Percentiles rank a stretch among this genome's conserved stretches.
Conservation (phyloP, 2,888 invertebrate species). For the Melangyna quadrimaculata region DNA sequence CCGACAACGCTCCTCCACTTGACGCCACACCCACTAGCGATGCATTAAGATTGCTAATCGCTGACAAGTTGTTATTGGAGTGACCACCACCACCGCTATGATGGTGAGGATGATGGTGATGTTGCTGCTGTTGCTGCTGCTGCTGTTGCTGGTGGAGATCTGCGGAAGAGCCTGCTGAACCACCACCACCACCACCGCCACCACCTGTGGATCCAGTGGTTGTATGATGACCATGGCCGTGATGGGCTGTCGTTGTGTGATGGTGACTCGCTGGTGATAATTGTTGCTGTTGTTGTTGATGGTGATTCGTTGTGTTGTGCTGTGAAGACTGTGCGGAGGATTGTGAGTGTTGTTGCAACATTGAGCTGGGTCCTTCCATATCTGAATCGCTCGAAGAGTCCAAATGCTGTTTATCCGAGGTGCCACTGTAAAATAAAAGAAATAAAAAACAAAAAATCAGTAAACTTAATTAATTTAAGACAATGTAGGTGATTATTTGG, state of each 20-base stretch:
- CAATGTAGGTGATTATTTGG: background rate
- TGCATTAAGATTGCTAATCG: slow-evolving; percentile 73
- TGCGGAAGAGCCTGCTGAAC: slow-evolving; percentile 53
- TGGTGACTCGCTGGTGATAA: slow-evolving; percentile 74
- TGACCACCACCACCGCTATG: slow-evolving; percentile 55
- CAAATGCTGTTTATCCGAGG: slow-evolving; percentile 81
- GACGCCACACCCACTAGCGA: slow-evolving; percentile 74
- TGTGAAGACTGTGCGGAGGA: slow-evolving; percentile 69
- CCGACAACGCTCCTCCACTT: slow-evolving; percentile 66
- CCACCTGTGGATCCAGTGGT: slow-evolving; percentile 62
- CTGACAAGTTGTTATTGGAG: slow-evolving; percentile 70
- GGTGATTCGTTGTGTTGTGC: slow-evolving; percentile 73
- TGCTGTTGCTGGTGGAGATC: slow-evolving; percentile 73
- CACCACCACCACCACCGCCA: slow-evolving; percentile 44
- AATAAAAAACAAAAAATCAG: background rate
- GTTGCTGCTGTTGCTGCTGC: slow-evolving; percentile 73
- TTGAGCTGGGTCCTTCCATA: slow-evolving; percentile 79
- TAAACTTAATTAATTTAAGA: background rate
- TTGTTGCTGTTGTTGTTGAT: slow-evolving; percentile 75
- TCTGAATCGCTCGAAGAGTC: slow-evolving; percentile 82
- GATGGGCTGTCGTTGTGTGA: slow-evolving; percentile 73
- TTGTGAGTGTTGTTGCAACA: slow-evolving; percentile 77
- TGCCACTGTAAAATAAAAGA: slow-evolving; percentile 77
- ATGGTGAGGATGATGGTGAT: slow-evolving; percentile 73
- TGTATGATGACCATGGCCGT: slow-evolving; percentile 74